Evolutionary conservation across 2,113 vertebrate species (phyloP).

Genomic region (Chascanopsetta lugubris): DNA sequence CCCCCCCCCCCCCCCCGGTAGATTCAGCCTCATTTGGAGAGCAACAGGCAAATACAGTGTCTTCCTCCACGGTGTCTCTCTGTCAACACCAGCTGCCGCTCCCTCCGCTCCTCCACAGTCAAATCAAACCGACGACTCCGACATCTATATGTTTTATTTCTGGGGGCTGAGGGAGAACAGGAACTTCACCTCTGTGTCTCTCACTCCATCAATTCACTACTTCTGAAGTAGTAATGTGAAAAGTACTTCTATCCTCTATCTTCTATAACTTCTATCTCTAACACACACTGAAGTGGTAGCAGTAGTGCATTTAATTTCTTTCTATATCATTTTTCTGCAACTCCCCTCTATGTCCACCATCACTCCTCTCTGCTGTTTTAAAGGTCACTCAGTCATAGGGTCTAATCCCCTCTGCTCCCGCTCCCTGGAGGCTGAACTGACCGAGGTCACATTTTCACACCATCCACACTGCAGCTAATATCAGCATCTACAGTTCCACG

Average conservation of each 20-base stretch:
- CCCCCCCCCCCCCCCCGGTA: too few relatives aligned
- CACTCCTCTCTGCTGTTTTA: constrained; percentile 28
- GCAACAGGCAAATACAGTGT: too few relatives aligned
- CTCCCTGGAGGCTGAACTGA: constrained; percentile 1
- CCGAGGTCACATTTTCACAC: background rate
- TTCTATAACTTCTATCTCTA: too few relatives aligned
- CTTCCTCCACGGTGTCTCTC: too few relatives aligned
- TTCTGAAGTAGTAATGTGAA: too few relatives aligned
- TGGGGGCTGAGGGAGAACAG: background rate
- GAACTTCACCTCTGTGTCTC: background rate
- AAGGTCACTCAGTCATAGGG: constrained; percentile 41
- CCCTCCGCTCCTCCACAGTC: too few relatives aligned
- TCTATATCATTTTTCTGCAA: constrained; percentile 6
- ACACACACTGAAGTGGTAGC: constrained; percentile 4
- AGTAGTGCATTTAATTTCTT: constrained; percentile 13
- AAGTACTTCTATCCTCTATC: too few relatives aligned
- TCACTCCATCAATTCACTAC: constrained; percentile 18
- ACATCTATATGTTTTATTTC: too few relatives aligned
- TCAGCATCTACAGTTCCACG: background rate
- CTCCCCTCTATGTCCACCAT: constrained; percentile 18
- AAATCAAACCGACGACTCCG: too few relatives aligned
- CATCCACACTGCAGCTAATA: background rate
- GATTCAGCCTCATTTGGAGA: too few relatives aligned
- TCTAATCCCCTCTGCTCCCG: background rate
- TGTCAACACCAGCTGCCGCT: too few relatives aligned